Base-by-base conservation (phyloP, 2,113 vertebrate species). In the Neopipo cinnamomea region DNA sequence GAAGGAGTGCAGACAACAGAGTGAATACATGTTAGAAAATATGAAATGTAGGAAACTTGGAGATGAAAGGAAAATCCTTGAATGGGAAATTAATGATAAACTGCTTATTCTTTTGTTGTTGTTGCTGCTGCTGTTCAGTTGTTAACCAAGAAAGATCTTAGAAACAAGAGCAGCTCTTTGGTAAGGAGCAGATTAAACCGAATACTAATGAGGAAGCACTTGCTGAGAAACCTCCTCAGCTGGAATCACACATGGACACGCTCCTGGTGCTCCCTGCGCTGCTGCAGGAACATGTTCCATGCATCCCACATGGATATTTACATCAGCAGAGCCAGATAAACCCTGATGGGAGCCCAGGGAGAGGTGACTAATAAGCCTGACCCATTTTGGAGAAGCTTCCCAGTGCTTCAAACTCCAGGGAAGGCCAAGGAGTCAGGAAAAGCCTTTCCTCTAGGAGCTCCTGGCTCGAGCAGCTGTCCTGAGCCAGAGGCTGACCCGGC, bases 301-400 rank as follows among this genome's bases (percentile, higher is more conserved):
- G 1, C 28, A 9, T 5, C 77, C 42, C 12, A 8, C 8, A 2
- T 0, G 11, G 12, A 4, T 0, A 10, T 2, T 27, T 7, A 8
- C 25, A 27, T 3, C 30, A 8, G 37, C 25, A n/a, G 41, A 8
- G 56, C 30, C 67, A 35, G 27, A 30, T 4, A 27, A 50, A 4
- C 2, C 52, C 73, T 53, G 10, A 1, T 0, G 9, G 71, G n/a
- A 86, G 63, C 70, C 73, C 46, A 3, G 33, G 39, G 18, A 61
- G 49, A 14, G 23, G 6, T 0, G 5, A 3, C n/a, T 16, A 37
- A 8, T 3, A 33, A 53, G 33, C 3, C 65, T 13, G 87, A 14
- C 7, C 46, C 33, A 0, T 21, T 16, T 4, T 1, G 5, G 72
- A 74, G 10, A 4, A 86, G 6, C 33, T 75, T 58, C 74, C 58